Evolutionary conservation across 2,797 vertebrate species (phyloP), one percentile per base, ranked within the genome.

Genomic region (Helostoma temminkii): DNA sequence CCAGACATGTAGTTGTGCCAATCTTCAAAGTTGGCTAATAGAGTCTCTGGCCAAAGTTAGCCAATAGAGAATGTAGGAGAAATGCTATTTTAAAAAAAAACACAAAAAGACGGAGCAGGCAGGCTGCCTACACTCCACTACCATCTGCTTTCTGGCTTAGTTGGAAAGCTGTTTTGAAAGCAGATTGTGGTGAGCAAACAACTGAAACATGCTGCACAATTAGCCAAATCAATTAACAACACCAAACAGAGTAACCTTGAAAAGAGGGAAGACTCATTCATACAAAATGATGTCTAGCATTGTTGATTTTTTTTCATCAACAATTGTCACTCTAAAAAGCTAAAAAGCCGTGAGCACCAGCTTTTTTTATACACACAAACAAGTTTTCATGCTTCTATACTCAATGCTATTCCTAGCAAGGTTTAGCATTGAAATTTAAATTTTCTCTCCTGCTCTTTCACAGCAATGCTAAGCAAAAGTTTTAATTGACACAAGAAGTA

Each of bases 301-400:
- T 73, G 85, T 80, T 85, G 85, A 87, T 82, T 71, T 30, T 62
- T n/a, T 60, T 21, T 72, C 81, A 78, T 83, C 80, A 86, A 85
- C 82, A 85, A 77, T 59, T 64, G 26, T 1, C 48, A 36, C n/a
- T 56, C 8, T 26, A 39, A 74, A 69, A 80, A 73, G 64, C 67
- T 46, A 43, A 71, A 70, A 78, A 78, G 67, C 67, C 42, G 73
- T 8, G 3, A 14, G 49, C 58, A 15, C 1, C 77, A 62, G 61
- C 45, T 58, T 78, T 48, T 66, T 61, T 15, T 32, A 63, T 5
- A 78, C 30, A 78, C 9, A 80, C 19, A 48, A 26, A 22, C 9
- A 12, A 41, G 16, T 10, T 18, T 56, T 64, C 81, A 87, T 86
- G 83, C 85, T 70, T 53, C 42, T 54, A 19, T 59, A 9, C 60